These are phyloP conservation scores for Drosophila lacicola DNA, from an alignment of 2,888 invertebrate species.

Conservation along the genomic window DNA sequence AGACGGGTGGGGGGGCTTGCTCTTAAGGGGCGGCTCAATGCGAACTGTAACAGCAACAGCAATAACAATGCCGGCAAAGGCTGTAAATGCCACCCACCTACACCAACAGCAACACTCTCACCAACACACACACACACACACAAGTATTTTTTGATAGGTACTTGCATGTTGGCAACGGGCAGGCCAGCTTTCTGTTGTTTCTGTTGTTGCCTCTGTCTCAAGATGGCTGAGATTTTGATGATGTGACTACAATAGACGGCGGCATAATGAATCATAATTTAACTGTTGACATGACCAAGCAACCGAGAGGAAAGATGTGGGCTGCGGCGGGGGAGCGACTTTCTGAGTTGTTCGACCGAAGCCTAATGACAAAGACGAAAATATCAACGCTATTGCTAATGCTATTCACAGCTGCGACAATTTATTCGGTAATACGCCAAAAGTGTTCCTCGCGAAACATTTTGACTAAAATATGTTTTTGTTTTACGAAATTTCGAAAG, in stretches of 20 bases:
- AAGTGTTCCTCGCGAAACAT: slow-evolving; percentile 1
- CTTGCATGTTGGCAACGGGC: slow-evolving; percentile 38
- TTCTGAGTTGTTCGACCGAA: neutral
- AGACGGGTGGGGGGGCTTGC: slow-evolving; percentile 13
- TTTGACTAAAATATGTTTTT: neutral
- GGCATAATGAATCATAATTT: slow-evolving; percentile 67
- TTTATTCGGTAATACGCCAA: slow-evolving; percentile 9
- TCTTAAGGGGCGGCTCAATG: slow-evolving; percentile 44
- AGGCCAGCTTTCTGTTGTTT: slow-evolving; percentile 24
- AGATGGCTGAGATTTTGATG: slow-evolving; percentile 61
- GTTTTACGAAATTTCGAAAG: neutral
- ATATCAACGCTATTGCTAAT: slow-evolving; percentile 2
- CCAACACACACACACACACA: slow-evolving; percentile 21
- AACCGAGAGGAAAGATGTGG: neutral
- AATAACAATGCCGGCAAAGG: slow-evolving; percentile 49
- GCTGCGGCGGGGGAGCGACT: neutral
- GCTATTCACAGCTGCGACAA: slow-evolving; percentile 46
- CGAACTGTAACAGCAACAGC: slow-evolving; percentile 13
- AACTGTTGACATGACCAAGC: slow-evolving; percentile 62
- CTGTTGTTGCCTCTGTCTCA: slow-evolving; percentile 32
- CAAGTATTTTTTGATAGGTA: slow-evolving; percentile 60
- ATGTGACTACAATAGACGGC: slow-evolving; percentile 61
- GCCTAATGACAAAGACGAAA: slow-evolving; percentile 22
- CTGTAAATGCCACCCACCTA: slow-evolving; percentile 47
- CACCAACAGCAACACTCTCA: slow-evolving; percentile 11